phyloP scores from a whole-genome alignment of 2,888 invertebrate genomes.

The Himalopsyche japonica region DNA sequence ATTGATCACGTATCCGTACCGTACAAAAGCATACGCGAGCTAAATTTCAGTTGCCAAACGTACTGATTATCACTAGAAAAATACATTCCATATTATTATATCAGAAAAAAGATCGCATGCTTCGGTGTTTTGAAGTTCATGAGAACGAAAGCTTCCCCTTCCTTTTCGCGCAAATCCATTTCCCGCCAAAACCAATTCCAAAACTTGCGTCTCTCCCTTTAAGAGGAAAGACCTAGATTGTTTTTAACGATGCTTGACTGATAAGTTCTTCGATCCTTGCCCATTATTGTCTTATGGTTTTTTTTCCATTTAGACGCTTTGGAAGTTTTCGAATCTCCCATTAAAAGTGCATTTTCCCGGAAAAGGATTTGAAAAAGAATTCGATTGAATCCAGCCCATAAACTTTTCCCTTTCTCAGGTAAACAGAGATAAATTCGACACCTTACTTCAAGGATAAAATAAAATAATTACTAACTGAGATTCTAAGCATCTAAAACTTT shows the following conservation, averaged over 20 bases:
- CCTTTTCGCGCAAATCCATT: constrained; percentile 7
- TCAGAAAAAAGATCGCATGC: no score
- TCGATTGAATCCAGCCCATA: neutral
- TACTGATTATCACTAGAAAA: neutral
- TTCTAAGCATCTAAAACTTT: no score
- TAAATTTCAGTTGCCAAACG: neutral
- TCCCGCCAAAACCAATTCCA: constrained; percentile 21
- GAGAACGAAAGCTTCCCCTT: neutral
- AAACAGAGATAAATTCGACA: neutral
- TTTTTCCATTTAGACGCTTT: constrained; percentile 17
- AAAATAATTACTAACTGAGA: no score
- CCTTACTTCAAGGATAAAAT: neutral
- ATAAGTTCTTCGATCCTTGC: constrained; percentile 19
- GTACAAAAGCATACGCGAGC: no score
- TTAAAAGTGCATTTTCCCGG: neutral
- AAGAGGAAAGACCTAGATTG: constrained; percentile 13
- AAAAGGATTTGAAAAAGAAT: neutral
- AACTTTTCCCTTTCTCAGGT: neutral
- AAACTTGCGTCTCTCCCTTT: constrained; percentile 25
- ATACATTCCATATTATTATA: neutral
- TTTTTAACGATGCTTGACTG: constrained; percentile 28
- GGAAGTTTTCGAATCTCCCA: constrained; percentile 12
- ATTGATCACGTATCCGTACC: no score
- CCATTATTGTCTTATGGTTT: constrained; percentile 15
- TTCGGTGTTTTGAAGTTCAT: neutral